Percentiles rank a stretch among this genome's conserved stretches.
Evolutionary conservation across 2,888 invertebrate species (phyloP).

Genomic region (Drosophila borealis): DNA sequence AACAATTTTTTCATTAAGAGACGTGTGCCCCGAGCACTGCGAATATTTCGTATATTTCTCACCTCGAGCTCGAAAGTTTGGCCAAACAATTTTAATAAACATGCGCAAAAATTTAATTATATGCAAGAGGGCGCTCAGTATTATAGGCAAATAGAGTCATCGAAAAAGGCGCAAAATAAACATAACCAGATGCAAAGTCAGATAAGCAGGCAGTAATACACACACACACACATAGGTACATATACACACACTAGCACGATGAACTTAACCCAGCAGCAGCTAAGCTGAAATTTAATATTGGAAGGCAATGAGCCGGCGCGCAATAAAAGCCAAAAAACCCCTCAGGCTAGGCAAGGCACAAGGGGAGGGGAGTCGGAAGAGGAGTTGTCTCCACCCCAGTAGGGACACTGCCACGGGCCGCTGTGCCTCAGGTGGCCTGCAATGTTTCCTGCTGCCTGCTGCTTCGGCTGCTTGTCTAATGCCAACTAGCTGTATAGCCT

Average conservation of each 20-base stretch:
- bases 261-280: conserved; percentile 68
- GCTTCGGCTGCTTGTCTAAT: conserved; percentile 40
- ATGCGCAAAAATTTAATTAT: conserved; percentile 77
- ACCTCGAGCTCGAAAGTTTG: conserved; percentile 46
- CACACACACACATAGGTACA: conserved; percentile 16
- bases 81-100: conserved; percentile 76
- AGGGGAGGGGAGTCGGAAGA: background rate
- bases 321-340: conserved; percentile 70
- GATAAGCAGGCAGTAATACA: conserved; percentile 57
- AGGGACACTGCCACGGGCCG: conserved; percentile 21
- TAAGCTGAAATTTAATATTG: conserved; percentile 78
- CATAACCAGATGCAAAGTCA: conserved; percentile 71
- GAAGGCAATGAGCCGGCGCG: conserved; percentile 76
- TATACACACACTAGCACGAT: conserved; percentile 16
- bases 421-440: conserved; percentile 34
- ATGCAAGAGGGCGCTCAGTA: conserved; percentile 73
- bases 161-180: conserved; percentile 66
- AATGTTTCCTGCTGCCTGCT: conserved; percentile 16
- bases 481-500: conserved; percentile 41
- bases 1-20: conserved; percentile 64
- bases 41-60: conserved; percentile 35
- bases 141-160: conserved; percentile 73
- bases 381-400: background rate
- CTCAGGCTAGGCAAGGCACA: conserved; percentile 22
- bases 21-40: conserved; percentile 24